These are phyloP conservation scores for Takifugu flavidus DNA, from an alignment of 2,113 vertebrate species.

Conservation along the genomic window DNA sequence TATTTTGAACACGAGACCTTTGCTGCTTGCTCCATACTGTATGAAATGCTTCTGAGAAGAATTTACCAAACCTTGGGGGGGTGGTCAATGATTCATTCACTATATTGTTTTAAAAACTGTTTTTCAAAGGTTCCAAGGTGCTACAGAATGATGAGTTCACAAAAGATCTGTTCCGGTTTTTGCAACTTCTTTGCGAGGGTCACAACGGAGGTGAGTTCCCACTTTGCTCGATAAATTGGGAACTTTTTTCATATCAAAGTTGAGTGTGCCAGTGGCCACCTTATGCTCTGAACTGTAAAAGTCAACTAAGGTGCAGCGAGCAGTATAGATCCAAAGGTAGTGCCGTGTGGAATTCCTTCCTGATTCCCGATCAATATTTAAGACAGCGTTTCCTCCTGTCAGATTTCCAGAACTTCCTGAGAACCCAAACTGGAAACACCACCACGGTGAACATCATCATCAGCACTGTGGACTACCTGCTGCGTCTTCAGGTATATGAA, in stretches of 20 bases:
- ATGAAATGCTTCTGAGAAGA: constrained; percentile 44
- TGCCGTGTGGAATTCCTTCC: too few relatives aligned
- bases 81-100: constrained; percentile 14
- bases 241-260: background rate
- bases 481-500: constrained; percentile 87
- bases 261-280: background rate
- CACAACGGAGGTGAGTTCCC: constrained; percentile 89
- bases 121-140: constrained; percentile 91
- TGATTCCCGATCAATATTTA: background rate
- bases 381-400: constrained; percentile 4
- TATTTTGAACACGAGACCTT: constrained; percentile 53
- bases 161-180: constrained; percentile 94
- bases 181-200: constrained; percentile 97
- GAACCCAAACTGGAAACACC: constrained; percentile 97
- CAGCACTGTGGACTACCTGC: constrained; percentile 96
- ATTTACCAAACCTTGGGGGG: background rate
- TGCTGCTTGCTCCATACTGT: constrained; percentile 59
- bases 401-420: constrained; percentile 98
- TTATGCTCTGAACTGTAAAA: too few relatives aligned
- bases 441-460: constrained; percentile 98
- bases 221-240: background rate
- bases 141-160: constrained; percentile 98
- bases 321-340: too few relatives aligned
- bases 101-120: constrained; percentile 21
- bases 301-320: too few relatives aligned